phyloP scores from a whole-genome alignment of 2,888 invertebrate species.

The Aplocera efformata region DNA sequence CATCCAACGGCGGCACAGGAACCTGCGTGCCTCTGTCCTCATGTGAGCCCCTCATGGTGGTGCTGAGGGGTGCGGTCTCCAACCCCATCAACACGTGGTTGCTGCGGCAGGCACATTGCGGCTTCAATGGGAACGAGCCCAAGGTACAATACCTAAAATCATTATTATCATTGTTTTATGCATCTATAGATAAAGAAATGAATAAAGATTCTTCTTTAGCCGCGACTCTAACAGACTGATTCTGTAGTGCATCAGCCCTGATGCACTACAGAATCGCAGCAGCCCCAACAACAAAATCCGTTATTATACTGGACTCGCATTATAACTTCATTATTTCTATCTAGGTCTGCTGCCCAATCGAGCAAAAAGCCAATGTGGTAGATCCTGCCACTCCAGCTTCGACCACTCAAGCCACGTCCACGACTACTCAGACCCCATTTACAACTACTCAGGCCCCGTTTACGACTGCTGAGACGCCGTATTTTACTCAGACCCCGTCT shows the following conservation, averaged over 20 bases:
- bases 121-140: slow-evolving; percentile 82
- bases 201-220: too few relatives aligned
- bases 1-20: slow-evolving; percentile 73
- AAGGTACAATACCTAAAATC: too few relatives aligned
- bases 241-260: too few relatives aligned
- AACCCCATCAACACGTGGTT: slow-evolving; percentile 65
- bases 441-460: background rate
- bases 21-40: slow-evolving; percentile 74
- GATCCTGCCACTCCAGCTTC: background rate
- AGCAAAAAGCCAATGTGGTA: background rate
- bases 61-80: slow-evolving; percentile 56
- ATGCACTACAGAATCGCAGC: too few relatives aligned
- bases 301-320: too few relatives aligned
- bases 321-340: background rate
- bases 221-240: too few relatives aligned
- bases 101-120: slow-evolving; percentile 85
- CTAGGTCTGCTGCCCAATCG: slow-evolving; percentile 14
- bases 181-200: too few relatives aligned
- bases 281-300: too few relatives aligned
- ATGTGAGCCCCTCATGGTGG: slow-evolving; percentile 70
- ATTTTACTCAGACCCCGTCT: too few relatives aligned
- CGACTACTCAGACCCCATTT: background rate
- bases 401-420: background rate
- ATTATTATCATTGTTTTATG: too few relatives aligned
- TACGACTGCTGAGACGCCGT: too few relatives aligned